Percentiles rank a stretch among this genome's conserved stretches.
Conservation (phyloP, 2,888 invertebrate species). For the Aphodius sticticus region DNA sequence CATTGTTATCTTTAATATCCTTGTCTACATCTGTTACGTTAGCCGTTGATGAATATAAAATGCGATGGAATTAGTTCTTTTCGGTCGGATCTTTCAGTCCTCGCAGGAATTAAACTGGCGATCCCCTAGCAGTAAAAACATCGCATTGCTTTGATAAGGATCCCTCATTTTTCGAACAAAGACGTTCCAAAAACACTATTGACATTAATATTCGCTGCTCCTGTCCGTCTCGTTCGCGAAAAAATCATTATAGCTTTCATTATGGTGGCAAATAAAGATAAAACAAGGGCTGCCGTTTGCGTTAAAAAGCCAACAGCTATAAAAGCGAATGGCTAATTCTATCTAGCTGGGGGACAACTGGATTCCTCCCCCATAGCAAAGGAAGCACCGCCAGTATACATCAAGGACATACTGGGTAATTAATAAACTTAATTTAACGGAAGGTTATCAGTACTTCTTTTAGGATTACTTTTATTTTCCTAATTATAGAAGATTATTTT, state of each 20-base stretch:
- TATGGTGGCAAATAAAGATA: constrained; percentile 56
- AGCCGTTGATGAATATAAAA: not conserved
- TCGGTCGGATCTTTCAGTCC: not conserved
- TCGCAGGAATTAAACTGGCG: constrained; percentile 17
- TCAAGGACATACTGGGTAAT: not conserved
- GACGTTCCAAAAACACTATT: constrained; percentile 56
- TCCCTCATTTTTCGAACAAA: constrained; percentile 57
- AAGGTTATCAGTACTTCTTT: not conserved
- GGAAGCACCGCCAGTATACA: not conserved
- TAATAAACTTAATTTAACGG: not conserved
- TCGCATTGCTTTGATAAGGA: constrained; percentile 56
- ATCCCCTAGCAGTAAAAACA: constrained; percentile 55
- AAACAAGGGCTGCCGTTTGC: constrained; percentile 50
- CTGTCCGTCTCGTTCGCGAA: constrained; percentile 52
- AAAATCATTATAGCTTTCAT: constrained; percentile 57
- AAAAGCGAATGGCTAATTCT: constrained; percentile 55
- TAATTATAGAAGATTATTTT: not conserved
- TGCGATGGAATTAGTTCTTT: not conserved
- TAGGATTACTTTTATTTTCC: not conserved
- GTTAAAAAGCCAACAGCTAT: constrained; percentile 51
- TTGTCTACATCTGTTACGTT: not conserved
- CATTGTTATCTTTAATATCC: constrained; percentile 4
- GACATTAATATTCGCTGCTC: constrained; percentile 55
- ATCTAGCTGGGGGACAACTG: not conserved
- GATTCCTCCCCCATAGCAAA: not conserved